Evolutionary conservation across 2,797 vertebrate species (phyloP), one percentile per base, ranked within the genome.

Genomic region (Pelochelys cantorii): DNA sequence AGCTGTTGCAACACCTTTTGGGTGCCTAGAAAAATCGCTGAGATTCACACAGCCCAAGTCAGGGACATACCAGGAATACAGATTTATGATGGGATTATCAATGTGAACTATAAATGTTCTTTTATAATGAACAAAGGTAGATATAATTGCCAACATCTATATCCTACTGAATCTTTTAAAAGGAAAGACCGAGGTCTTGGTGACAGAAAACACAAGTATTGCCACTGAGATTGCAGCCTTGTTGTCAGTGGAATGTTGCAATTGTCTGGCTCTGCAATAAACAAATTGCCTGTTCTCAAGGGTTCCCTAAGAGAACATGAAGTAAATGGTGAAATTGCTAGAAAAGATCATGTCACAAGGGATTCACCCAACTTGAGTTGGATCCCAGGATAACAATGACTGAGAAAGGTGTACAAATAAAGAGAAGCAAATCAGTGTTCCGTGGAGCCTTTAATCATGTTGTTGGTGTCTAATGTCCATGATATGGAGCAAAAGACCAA

Each of bases 141-240:
- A 91, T 11, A 37, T 56, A 57, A 29, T 25, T 54, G 82, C 71
- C 91, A 68, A 91, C 54, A 57, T 15, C 14, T 52, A 65, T 4
- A 88, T 79, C 68, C 52, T 84, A 42, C 27, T 91, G 65, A 18
- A 78, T 78, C 57, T 92, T 88, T 25, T 34, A 80, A 48, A 77
- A 68, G 60, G 79, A 18, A 83, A 89, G 53, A 57, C 85, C 79
- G 29, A 88, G 53, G 13, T 27, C 65, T 52, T 2, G 31, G 37
- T 25, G 85, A 90, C 18, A 81, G 86, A 86, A 86, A 87, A 17
- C 34, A 4, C 5, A 74, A 92, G 13, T 42, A 86, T 77, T 79
- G 81, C 55, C 54, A 77, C n/a, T 25, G 14, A 48, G 83, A 54
- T 68, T 78, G 56, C 25, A 37, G n/a, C 83, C 34, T 52, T 3